phyloP scores from a whole-genome alignment of 64 coral and sea anemone genomes.

The Montipora efflorescens region DNA sequence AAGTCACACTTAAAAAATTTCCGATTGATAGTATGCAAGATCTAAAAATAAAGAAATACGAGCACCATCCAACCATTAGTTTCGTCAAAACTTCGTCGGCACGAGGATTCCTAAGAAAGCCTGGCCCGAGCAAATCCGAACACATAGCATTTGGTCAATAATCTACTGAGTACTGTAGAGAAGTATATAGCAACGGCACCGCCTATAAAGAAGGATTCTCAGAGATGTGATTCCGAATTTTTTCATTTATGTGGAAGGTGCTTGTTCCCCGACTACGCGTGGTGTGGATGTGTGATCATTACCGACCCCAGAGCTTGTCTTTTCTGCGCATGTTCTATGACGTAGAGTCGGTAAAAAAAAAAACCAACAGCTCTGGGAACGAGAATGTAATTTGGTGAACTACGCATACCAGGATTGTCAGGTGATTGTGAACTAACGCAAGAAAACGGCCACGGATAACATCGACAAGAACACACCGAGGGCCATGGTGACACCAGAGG shows the following conservation, averaged over 20 bases:
- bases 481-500: neutral
- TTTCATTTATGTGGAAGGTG: neutral
- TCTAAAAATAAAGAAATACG: neutral
- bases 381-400: neutral
- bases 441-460: neutral
- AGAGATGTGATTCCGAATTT: neutral
- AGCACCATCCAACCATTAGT: neutral
- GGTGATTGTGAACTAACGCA: neutral
- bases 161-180: neutral
- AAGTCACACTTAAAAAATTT: neutral
- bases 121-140: neutral
- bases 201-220: neutral
- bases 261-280: neutral
- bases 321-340: neutral
- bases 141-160: neutral
- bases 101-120: neutral
- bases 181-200: neutral
- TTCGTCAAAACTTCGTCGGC: neutral
- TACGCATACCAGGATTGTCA: neutral
- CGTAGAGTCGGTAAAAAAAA: neutral
- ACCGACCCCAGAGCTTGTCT: neutral
- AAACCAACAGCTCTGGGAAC: neutral
- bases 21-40: neutral
- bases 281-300: neutral
- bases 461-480: neutral